These are phyloP conservation scores for Bubalus kerabau DNA, from an alignment of 2,113 vertebrate species.

Conservation along the genomic window DNA sequence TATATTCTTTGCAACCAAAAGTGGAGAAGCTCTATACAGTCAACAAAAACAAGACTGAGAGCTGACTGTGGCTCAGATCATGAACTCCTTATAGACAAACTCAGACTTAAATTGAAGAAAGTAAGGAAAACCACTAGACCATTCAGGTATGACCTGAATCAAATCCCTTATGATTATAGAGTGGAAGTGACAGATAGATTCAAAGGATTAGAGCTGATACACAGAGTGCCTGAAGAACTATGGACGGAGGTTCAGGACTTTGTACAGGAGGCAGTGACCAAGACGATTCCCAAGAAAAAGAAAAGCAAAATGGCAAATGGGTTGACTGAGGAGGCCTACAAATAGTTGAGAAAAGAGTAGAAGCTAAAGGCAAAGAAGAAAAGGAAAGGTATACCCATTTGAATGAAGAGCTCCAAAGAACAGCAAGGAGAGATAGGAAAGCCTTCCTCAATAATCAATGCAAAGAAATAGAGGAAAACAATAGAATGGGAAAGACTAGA, in stretches of 20 bases:
- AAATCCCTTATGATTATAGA: neutral
- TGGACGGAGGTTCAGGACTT: accelerated
- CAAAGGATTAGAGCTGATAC: neutral
- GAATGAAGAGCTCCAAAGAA: neutral
- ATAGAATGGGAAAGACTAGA: neutral
- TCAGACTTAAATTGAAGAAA: neutral
- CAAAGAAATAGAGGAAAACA: neutral
- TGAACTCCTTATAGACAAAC: neutral
- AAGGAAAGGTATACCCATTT: neutral
- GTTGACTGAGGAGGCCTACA: neutral
- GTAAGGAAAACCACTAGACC: neutral
- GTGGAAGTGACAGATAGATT: neutral
- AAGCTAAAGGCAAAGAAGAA: neutral
- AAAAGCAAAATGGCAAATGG: neutral
- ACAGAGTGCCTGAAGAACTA: neutral
- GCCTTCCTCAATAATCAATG: neutral
- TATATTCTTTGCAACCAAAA: neutral
- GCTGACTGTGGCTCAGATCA: neutral
- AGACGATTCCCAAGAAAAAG: neutral
- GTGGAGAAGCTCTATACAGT: neutral
- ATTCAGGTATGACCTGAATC: neutral
- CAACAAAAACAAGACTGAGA: neutral
- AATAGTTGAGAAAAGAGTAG: neutral
- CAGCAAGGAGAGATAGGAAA: neutral
- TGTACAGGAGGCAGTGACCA: neutral